Percentiles rank a stretch among this genome's conserved stretches.
These are phyloP conservation scores for Urocitellus parryii DNA, from an alignment of 2,113 vertebrate genomes.

Conservation along the genomic window DNA sequence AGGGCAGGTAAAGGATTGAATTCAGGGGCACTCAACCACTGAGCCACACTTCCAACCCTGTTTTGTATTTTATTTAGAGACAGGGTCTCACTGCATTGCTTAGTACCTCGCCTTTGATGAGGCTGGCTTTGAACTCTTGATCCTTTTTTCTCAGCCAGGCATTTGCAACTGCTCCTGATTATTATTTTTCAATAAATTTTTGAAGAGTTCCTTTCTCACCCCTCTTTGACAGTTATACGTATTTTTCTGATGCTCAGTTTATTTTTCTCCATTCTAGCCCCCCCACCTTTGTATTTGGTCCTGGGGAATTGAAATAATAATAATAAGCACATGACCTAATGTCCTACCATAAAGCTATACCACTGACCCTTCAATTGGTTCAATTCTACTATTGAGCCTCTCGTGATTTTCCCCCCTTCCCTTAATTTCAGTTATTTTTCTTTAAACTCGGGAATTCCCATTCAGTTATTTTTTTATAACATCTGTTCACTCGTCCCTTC, in stretches of 20 bases:
- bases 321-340: too few species aligned
- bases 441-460: neutral
- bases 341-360: neutral
- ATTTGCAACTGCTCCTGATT: too few species aligned
- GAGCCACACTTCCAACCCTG: too few species aligned
- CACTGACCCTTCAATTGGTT: neutral
- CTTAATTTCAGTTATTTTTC: neutral
- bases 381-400: neutral
- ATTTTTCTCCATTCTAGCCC: neutral
- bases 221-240: neutral
- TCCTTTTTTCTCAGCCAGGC: too few species aligned
- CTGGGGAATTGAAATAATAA: neutral
- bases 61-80: too few species aligned
- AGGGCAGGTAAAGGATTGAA: too few species aligned
- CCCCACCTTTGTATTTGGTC: neutral
- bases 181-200: neutral
- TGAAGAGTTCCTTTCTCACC: neutral
- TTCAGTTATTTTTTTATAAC: neutral
- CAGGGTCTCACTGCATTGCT: too few species aligned
- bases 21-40: too few species aligned
- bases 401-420: neutral
- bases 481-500: neutral
- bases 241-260: neutral
- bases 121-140: too few species aligned
- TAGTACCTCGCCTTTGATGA: too few species aligned